Evolutionary conservation across 1,140 invertebrate species (phyloP), one percentile per base, ranked within the genome.

Genomic region (Holotrichia oblita): DNA sequence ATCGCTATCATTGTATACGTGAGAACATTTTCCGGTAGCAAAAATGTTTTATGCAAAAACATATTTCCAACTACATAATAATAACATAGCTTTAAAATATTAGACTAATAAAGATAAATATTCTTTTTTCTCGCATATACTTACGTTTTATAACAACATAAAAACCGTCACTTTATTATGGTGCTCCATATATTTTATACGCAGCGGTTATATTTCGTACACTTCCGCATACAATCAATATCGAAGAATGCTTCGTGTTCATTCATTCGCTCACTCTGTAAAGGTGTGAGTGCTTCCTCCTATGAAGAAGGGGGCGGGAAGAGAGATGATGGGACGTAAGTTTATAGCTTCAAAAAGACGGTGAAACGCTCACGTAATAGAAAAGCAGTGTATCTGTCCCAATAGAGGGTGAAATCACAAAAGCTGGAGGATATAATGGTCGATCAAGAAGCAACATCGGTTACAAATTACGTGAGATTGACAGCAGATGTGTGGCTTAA

Each of bases 391-490:
- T 77, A 80, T 80, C 76, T 78, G 69, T 78, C 76, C 79, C 79
- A 73, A 27, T 22, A 77, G 79, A 73, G 78, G 79, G 74, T 77
- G 61, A 78, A 76, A 24, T 48, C 77, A 74, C 79, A 80, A 80
- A 79, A 80, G 79, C 77, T 74, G 27, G 77, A 80, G 77, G 34
- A 74, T 74, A 79, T 80, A 80, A 80, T 80, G 79, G 79, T 72
- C 78, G 79, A 80, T 80, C 79, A 78, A 73, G 77, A 78, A 78
- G 77, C 72, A 78, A 80, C 79, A 76, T 80, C 48, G 79, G 79
- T 78, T 80, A 80, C 79, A 80, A 80, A 80, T 80, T 80, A 78
- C 73, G 34, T 20, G 1, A 76, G 79, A 80, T 80, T 80, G 79
- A 80, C 79, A 76, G 55, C 78, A 72, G 79, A 74, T 79, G 77